These are phyloP conservation scores for Polylopha cassiicola DNA, from an alignment of 2,888 invertebrate species.

Conservation along the genomic window DNA sequence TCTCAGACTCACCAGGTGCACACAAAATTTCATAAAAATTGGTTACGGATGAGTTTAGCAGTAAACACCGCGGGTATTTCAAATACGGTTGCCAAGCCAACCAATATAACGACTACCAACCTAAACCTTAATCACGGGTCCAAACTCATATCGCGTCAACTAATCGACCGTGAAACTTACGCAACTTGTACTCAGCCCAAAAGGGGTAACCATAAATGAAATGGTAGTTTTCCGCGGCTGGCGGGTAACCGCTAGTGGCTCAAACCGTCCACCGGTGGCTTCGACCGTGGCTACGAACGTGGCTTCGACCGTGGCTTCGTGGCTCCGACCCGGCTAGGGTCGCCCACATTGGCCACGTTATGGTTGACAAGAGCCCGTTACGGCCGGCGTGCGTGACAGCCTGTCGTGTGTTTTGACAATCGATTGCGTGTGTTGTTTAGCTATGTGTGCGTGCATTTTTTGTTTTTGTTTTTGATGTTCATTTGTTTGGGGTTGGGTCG, in stretches of 20 bases:
- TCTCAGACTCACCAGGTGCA: no score
- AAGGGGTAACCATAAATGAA: conserved; percentile 72
- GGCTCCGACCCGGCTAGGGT: no score
- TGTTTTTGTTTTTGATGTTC: no score
- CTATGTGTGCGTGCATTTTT: no score
- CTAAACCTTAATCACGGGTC: conserved; percentile 27
- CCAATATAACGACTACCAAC: conserved; percentile 23
- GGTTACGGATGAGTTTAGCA: no score
- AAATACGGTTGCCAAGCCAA: background rate
- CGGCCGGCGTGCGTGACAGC: conserved; percentile 49
- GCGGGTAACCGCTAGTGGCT: conserved; percentile 40
- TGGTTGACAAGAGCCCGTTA: conserved; percentile 73
- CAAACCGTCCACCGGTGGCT: conserved; percentile 39
- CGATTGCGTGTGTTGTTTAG: conserved; percentile 43
- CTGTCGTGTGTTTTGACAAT: conserved; percentile 42
- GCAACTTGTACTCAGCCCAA: conserved; percentile 66
- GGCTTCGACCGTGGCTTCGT: no score
- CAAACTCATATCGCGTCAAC: conserved; percentile 41
- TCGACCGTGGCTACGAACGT: no score
- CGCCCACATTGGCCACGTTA: conserved; percentile 70
- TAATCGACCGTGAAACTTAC: conserved; percentile 52
- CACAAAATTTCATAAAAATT: no score
- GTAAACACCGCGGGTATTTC: no score
- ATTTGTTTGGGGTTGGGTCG: no score
- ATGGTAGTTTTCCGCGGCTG: conserved; percentile 72